These are phyloP conservation scores for Premnoplex brunnescens DNA, from an alignment of 2,797 vertebrate species.

Conservation along the genomic window DNA sequence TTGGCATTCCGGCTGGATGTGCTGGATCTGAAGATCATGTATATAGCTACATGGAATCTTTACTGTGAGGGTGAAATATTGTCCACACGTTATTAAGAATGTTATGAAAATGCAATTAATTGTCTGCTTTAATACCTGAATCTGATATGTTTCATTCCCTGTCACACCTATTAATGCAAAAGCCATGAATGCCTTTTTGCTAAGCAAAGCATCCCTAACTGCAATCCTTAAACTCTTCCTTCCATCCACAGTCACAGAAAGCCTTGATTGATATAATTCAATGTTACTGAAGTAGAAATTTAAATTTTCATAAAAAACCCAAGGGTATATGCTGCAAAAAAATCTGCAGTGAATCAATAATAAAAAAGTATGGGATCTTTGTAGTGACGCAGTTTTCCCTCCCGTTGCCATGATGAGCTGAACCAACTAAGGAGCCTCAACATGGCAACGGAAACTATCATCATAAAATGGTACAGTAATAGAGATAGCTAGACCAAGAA, in stretches of 20 bases:
- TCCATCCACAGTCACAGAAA: constrained; percentile 95
- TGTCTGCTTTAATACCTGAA: constrained; percentile 65
- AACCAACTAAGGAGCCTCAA: constrained; percentile 71
- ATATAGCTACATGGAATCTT: constrained; percentile 25
- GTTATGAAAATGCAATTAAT: constrained; percentile 47
- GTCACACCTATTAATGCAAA: constrained; percentile 45
- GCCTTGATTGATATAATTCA: constrained; percentile 85
- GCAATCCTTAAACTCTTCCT: constrained; percentile 77
- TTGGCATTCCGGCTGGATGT: background rate
- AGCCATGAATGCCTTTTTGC: constrained; percentile 15
- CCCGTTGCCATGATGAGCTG: constrained; percentile 93
- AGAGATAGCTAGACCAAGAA: constrained; percentile 99
- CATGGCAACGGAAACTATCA: constrained; percentile 99
- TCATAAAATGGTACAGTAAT: constrained; percentile 99
- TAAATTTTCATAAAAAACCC: constrained; percentile 73
- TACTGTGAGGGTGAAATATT: background rate
- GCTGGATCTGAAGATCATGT: constrained; percentile 37
- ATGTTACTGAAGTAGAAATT: constrained; percentile 71
- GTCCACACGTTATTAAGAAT: constrained; percentile 22
- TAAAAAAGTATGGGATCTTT: constrained; percentile 76
- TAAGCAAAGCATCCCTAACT: constrained; percentile 46
- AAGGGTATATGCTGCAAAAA: constrained; percentile 89
- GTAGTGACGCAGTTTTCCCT: constrained; percentile 85
- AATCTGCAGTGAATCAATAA: constrained; percentile 79
- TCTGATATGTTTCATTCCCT: constrained; percentile 69